Evolutionary conservation across 2,797 vertebrate genomes (phyloP).

Genomic region (Danio tinwini): DNA sequence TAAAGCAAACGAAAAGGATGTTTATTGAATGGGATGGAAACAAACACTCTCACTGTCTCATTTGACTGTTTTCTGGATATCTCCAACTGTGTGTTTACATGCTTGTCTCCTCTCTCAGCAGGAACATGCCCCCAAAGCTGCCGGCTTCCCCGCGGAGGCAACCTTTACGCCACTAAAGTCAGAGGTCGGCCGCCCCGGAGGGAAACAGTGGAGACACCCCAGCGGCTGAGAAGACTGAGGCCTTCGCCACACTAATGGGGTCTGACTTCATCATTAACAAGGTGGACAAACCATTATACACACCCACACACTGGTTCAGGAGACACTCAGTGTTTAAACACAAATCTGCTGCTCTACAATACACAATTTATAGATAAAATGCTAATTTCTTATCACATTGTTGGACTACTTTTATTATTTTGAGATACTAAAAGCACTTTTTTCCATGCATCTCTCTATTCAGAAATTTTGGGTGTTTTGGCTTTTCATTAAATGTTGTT

Average conservation of each 20-base stretch:
- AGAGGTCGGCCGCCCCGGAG: conserved; percentile 66
- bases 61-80: conserved; percentile 28
- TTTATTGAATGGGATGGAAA: conserved; percentile 3
- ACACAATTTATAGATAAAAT: too few species aligned
- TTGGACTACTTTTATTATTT: background rate
- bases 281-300: conserved; percentile 47
- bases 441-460: too few species aligned
- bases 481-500: too few species aligned
- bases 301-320: conserved; percentile 61
- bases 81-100: conserved; percentile 50
- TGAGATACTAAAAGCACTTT: too few species aligned
- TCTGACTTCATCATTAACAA: conserved; percentile 53
- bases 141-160: conserved; percentile 67
- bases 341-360: background rate
- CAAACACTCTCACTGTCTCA: conserved; percentile 20
- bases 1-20: background rate
- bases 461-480: too few species aligned
- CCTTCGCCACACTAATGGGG: conserved; percentile 57
- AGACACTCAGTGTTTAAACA: conserved; percentile 21
- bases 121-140: conserved; percentile 70
- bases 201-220: conserved; percentile 67
- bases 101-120: conserved; percentile 58
- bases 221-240: conserved; percentile 57
- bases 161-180: conserved; percentile 66
- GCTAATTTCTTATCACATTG: too few species aligned